phyloP scores from a whole-genome alignment of 1,140 invertebrate genomes.

The Drosophila subpulchrella region DNA sequence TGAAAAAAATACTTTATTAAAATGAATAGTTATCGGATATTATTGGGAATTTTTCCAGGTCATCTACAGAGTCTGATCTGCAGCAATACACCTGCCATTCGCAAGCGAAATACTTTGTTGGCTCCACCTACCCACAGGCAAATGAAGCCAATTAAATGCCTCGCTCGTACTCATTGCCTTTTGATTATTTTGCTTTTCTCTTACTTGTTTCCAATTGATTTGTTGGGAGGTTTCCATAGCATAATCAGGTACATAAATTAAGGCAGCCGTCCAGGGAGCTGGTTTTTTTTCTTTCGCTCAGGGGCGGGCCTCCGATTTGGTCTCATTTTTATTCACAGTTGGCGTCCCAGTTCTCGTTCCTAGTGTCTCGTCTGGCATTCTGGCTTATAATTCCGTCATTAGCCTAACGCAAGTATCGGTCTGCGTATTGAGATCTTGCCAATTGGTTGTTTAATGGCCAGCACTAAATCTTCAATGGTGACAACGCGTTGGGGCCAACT shows the following conservation, averaged over 20 bases:
- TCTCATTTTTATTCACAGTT: constrained; percentile 2
- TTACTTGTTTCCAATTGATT: constrained; percentile 64
- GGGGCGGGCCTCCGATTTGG: constrained; percentile 45
- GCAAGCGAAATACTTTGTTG: constrained; percentile 29
- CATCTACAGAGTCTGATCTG: neutral
- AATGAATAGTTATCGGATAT: neutral
- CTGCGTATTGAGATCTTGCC: constrained; percentile 20
- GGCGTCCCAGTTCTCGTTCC: constrained; percentile 19
- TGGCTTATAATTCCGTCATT: constrained; percentile 67
- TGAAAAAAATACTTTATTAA: neutral
- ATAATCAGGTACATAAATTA: constrained; percentile 76
- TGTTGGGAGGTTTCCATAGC: constrained; percentile 48
- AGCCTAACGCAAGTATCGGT: constrained; percentile 27
- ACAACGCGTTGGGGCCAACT: constrained; percentile 9
- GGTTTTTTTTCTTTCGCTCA: constrained; percentile 20
- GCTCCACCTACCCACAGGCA: constrained; percentile 56
- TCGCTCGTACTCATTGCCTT: constrained; percentile 45
- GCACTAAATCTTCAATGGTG: constrained; percentile 39
- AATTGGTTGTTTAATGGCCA: constrained; percentile 47
- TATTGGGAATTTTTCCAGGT: constrained; percentile 6
- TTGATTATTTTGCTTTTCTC: constrained; percentile 45
- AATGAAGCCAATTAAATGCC: constrained; percentile 70
- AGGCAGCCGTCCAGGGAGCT: constrained; percentile 17
- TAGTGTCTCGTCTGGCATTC: constrained; percentile 19
- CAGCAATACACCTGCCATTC: constrained; percentile 8